Evolutionary conservation across 1,140 invertebrate species (phyloP).

Genomic region (Bombyx mandarina): DNA sequence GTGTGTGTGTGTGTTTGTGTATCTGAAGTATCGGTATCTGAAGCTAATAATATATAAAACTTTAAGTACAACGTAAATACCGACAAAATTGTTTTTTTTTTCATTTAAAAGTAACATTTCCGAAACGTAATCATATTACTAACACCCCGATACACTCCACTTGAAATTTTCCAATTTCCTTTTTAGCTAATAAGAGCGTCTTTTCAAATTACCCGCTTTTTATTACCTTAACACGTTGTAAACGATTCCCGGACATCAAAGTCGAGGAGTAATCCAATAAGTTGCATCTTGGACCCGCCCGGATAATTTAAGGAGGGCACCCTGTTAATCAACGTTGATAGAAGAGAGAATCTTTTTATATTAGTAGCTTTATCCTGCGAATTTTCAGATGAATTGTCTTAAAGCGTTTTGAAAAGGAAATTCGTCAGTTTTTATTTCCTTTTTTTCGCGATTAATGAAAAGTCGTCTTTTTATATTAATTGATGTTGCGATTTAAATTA

Average conservation of each 20-base stretch:
- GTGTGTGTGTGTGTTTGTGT: no score
- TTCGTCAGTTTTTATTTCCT: no score
- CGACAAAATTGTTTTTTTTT: no score
- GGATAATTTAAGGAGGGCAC: constrained; percentile 26
- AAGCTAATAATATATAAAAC: no score
- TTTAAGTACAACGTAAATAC: no score
- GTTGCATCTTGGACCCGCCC: constrained; percentile 29
- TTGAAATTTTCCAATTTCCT: constrained; percentile 33
- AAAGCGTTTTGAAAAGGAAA: no score
- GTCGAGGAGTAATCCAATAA: constrained; percentile 46
- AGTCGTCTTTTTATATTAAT: no score
- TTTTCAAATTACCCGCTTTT: constrained; percentile 38
- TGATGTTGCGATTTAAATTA: no score
- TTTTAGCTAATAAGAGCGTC: constrained; percentile 30
- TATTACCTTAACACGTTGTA: constrained; percentile 34
- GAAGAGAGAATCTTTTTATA: constrained; percentile 26
- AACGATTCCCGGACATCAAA: constrained; percentile 43
- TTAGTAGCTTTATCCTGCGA: constrained; percentile 17
- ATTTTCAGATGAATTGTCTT: constrained; percentile 17
- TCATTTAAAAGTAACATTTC: no score
- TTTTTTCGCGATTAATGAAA: no score
- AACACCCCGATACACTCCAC: constrained; percentile 27
- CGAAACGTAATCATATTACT: no score
- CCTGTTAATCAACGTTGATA: constrained; percentile 36
- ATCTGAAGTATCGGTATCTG: no score